Percentiles rank a stretch among this genome's conserved stretches.
phyloP scores from a whole-genome alignment of 2,888 invertebrate genomes.

The Agrilus biguttatus region DNA sequence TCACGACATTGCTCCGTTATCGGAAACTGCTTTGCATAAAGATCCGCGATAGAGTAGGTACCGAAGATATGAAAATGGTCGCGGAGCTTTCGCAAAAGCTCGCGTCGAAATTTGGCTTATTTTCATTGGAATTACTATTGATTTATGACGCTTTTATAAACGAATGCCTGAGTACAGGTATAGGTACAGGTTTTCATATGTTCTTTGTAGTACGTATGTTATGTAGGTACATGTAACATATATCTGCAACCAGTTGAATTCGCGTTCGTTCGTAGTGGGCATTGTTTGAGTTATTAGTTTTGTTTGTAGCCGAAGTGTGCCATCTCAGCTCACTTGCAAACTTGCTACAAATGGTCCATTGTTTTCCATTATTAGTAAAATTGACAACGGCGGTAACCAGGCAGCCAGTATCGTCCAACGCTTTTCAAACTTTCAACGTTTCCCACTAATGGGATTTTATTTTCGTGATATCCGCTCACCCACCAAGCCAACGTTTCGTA shows the following conservation, averaged over 20 bases:
- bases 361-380: conserved; percentile 5
- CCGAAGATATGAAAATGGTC: conserved; percentile 21
- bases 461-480: no score
- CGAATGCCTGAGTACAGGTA: neutral
- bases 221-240: conserved; percentile 2
- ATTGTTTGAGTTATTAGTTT: conserved; percentile 12
- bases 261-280: conserved; percentile 4
- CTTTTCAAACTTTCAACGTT: conserved; percentile 8
- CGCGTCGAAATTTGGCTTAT: conserved; percentile 21
- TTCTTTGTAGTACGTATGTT: no score
- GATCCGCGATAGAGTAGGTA: conserved; percentile 23
- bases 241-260: conserved; percentile 23
- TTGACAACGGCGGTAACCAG: conserved; percentile 4
- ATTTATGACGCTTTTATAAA: conserved; percentile 20
- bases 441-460: conserved; percentile 12
- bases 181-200: no score
- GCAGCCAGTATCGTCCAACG: conserved; percentile 2
- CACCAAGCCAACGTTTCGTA: no score
- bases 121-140: conserved; percentile 26
- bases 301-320: conserved; percentile 11
- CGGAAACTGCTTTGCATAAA: conserved; percentile 34
- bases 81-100: conserved; percentile 23
- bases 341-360: conserved; percentile 8
- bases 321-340: conserved; percentile 9
- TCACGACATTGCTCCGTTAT: conserved; percentile 29